Conservation (phyloP, 2,888 invertebrate species). For the Tetragonula carbonaria region DNA sequence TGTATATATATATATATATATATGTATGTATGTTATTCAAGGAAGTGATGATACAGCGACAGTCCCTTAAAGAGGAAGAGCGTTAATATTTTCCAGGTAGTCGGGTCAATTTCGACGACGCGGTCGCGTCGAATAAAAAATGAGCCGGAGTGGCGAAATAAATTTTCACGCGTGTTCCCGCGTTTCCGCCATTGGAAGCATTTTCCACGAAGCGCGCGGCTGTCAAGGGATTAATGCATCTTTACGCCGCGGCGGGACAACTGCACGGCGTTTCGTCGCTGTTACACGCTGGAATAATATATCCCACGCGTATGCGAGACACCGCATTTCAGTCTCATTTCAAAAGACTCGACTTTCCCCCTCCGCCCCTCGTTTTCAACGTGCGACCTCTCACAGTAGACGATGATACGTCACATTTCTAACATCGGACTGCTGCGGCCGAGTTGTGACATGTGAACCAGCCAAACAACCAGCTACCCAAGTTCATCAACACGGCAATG, state of each 20-base stretch:
- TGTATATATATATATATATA: no score
- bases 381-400: constrained; percentile 36
- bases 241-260: constrained; percentile 15
- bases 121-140: neutral
- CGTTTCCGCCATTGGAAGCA: constrained; percentile 12
- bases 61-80: constrained; percentile 1
- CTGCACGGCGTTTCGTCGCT: constrained; percentile 26
- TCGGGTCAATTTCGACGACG: constrained; percentile 16
- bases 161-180: neutral
- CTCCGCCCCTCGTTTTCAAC: constrained; percentile 3
- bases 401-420: constrained; percentile 58
- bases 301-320: constrained; percentile 26
- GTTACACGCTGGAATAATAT: constrained; percentile 35
- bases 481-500: constrained; percentile 15
- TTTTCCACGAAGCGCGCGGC: constrained; percentile 23
- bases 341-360: constrained; percentile 37
- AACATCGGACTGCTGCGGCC: constrained; percentile 54
- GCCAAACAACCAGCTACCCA: neutral
- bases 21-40: no score
- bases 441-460: constrained; percentile 46
- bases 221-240: constrained; percentile 54
- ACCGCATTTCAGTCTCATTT: neutral
- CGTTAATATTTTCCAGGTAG: constrained; percentile 20
- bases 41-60: no score
- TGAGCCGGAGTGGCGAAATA: neutral